Evolutionary conservation across 2,888 invertebrate genomes (phyloP), one percentile per base, ranked within the genome.

Genomic region (Tiliacea citrago): DNA sequence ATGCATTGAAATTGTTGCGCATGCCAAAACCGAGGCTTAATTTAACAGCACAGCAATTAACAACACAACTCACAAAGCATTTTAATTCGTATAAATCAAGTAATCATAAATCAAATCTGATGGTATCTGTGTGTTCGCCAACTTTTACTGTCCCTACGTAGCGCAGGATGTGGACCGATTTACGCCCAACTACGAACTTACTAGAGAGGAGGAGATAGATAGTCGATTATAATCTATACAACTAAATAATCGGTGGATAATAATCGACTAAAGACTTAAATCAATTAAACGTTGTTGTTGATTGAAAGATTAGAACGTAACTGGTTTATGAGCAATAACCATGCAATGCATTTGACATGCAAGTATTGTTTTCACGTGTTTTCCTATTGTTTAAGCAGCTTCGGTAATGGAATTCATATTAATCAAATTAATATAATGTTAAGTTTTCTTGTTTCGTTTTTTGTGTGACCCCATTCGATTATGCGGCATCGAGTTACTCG

Each of bases 121-220:
- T 82, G 49, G 53, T 77, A 77, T 84, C 69, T 72, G 51, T 65
- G 51, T 62, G 60, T 60, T 66, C 75, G 86, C 85, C 85, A 84
- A 85, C 53, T 83, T 79, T 79, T 76, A 77, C 75, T 71, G 61
- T 77, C 78, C 78, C 75, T 83, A 79, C 75, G 71, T 69, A 79
- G 75, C 51, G 74, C 60, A 72, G 68, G 67, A 73, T 83, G 75
- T 75, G 49, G 69, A 69, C 75, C 84, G 79, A 89, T 87, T 80
- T 85, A 85, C 75, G 79, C 85, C 86, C 85, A 87, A 88, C 85
- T 83, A 82, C 81, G 82, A 83, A 83, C 77, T 66, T 58, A 71
- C 58, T 77, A 73, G 85, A 86, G 88, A 91, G 88, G 84, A 85
- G 85, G 81, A 88, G 76, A 67, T 53, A 57, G 58, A 62, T 53